Base-by-base conservation (phyloP, 2,113 vertebrate species). In the Cololabis saira region DNA sequence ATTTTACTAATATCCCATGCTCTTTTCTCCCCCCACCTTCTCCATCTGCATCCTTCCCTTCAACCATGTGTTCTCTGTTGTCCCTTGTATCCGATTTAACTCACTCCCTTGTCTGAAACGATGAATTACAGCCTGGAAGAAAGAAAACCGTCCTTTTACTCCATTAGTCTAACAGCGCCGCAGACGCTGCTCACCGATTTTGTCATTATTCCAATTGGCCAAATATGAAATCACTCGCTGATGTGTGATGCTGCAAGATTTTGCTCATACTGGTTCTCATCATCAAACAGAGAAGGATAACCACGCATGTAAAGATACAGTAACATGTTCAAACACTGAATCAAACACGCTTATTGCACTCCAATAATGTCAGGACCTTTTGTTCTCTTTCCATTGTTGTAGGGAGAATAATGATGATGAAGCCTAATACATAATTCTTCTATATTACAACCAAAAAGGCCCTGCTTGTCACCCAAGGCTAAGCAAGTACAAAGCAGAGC, bases 381-480 rank as follows among this genome's bases (percentile, higher is more conserved):
- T 86, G 84, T 89, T 69, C 76, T 45, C 49, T 51, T 44, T 40
- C 84, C 43, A 81, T 87, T 87, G 85, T 90, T 58, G 65, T 45
- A 55, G 14, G 22, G 43, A 67, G 76, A 84, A 87, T 89, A 82
- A 87, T 87, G 74, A 89, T 79, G 69, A 85, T 82, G 78, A 85
- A 64, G 80, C 66, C 80, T 81, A 78, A 91, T 85, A 71, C 85
- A 87, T 81, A 83, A 89, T 86, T 84, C 86, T 51, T 76, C 74
- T 81, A 78, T 81, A 79, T 77, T 85, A 82, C 74, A 69, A 74
- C 83, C 77, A 80, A 80, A 85, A 87, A 78, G 62, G 62, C 52
- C 70, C 48, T 51, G 82, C 83, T 85, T 85, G 85, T 89, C 87
- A 86, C 72, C 82, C 72, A 71, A 42, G 66, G 81, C 76, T 59